Percentiles rank a stretch among this genome's conserved stretches.
Evolutionary conservation across 2,888 invertebrate species (phyloP).

Genomic region (Mythimna vitellina): DNA sequence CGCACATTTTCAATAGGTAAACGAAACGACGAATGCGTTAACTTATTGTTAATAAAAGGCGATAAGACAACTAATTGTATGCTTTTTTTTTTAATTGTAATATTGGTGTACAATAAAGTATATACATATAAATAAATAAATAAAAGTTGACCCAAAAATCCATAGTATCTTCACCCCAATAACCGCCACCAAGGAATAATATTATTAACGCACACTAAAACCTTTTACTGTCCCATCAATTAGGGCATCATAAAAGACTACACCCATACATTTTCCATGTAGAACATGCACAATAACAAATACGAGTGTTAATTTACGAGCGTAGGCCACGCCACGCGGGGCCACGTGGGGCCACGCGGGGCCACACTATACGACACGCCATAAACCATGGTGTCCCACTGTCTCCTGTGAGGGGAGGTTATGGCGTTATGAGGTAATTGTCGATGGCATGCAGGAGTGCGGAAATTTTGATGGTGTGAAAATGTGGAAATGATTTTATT

Average conservation of each 20-base stretch:
- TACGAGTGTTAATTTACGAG: conserved; percentile 63
- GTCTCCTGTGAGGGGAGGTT: conserved; percentile 47
- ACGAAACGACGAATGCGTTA: too few species aligned
- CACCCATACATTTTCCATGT: conserved; percentile 47
- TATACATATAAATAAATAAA: too few species aligned
- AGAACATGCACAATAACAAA: conserved; percentile 59
- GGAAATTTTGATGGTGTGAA: conserved; percentile 25
- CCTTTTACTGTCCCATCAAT: conserved; percentile 47
- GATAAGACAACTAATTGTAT: too few species aligned
- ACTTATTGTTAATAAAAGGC: too few species aligned
- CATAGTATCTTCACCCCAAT: conserved; percentile 3
- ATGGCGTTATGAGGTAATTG: conserved; percentile 41
- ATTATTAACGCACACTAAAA: conserved; percentile 40
- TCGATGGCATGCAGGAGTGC: conserved; percentile 13
- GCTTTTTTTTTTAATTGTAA: too few species aligned
- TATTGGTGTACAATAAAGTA: too few species aligned
- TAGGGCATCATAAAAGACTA: conserved; percentile 51
- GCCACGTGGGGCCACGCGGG: conserved; percentile 47
- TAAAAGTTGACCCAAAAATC: background rate
- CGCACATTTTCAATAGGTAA: too few species aligned
- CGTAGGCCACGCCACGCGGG: conserved; percentile 33
- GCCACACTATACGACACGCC: conserved; percentile 51
- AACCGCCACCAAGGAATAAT: conserved; percentile 25
- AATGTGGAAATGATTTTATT: conserved; percentile 17
- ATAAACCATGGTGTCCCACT: conserved; percentile 51